phyloP scores from a whole-genome alignment of 2,113 vertebrate species.

The Gobiocypris rarus region DNA sequence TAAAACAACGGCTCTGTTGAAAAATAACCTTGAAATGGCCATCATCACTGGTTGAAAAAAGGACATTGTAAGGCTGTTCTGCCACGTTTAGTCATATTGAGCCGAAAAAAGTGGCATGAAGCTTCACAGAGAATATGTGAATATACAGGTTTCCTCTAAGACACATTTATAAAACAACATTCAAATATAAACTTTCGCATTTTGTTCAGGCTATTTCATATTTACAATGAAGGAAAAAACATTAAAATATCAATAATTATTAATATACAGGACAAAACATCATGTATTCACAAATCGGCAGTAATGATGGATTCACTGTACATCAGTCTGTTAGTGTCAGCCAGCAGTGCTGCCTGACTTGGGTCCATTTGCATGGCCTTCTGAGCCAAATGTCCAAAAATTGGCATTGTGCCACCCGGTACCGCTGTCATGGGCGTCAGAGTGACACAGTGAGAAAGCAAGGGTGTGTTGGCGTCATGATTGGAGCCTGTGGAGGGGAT shows the following conservation, averaged over 20 bases:
- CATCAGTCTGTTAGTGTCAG: conserved; percentile 84
- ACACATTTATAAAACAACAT: conserved; percentile 63
- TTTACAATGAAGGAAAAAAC: conserved; percentile 69
- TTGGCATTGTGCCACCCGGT: conserved; percentile 74
- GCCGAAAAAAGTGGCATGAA: conserved; percentile 11
- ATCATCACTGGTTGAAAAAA: background rate
- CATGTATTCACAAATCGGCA: conserved; percentile 84
- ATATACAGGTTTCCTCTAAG: conserved; percentile 30
- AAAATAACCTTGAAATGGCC: conserved; percentile 22
- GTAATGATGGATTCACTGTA: conserved; percentile 92
- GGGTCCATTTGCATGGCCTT: conserved; percentile 89
- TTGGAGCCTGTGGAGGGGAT: conserved; percentile 95
- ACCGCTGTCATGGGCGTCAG: conserved; percentile 76
- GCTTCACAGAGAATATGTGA: conserved; percentile 35
- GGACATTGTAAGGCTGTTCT: conserved; percentile 10
- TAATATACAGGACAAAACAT: conserved; percentile 56
- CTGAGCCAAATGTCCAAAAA: conserved; percentile 88
- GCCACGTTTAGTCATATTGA: background rate
- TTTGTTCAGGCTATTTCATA: conserved; percentile 75
- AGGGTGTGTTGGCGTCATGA: conserved; percentile 95
- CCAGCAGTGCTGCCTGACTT: conserved; percentile 85
- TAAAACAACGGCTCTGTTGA: background rate
- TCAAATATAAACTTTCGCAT: conserved; percentile 84
- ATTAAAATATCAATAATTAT: conserved; percentile 69
- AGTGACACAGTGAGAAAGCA: conserved; percentile 90